Evolutionary conservation across 1,140 invertebrate genomes (phyloP), one percentile per base, ranked within the genome.

Genomic region (Onthophagus taurus): DNA sequence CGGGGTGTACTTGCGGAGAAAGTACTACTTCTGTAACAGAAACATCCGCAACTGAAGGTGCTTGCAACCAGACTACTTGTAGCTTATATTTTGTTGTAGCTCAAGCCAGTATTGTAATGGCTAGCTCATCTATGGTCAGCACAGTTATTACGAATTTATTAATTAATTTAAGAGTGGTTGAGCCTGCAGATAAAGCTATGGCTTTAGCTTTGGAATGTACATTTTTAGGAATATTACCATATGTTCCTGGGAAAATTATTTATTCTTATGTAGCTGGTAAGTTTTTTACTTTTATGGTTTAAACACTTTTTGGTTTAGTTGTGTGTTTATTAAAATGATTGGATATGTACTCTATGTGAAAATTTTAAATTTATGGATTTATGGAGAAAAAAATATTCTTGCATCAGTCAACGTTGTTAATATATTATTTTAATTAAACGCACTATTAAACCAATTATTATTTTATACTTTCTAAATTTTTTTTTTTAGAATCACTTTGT

Each of bases 141-240:
- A 68, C 61, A 2, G 58, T 68, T n/a, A 63, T 80, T 9, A 71
- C 72, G 12, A 75, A 74, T 48, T 52, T 77, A 0, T 35, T 80
- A 21, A 72, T 80, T 7, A 69, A 62, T 2, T 44, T 80, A 8
- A 64, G 76, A 49, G 63, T 68, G 19, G 69, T 75, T 4, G 54
- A 67, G 43, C 50, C 60, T 0, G 70, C 72, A 54, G 77, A 81
- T 44, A 80, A 80, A 54, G 60, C 75, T 0, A 44, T 77, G 16
- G 67, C 73, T 0, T 62, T 80, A 47, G 75, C 70, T n/a, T 71
- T 77, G 14, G 68, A 71, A 48, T 50, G 78, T 20, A 67, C 64
- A 31, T 59, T 70, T 11, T 50, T 71, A 2, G 66, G 67, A 0
- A 46, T 79, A 1, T 66, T 78, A 7, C 67, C 69, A 11, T 71